Base-by-base conservation (phyloP, 2,113 vertebrate genomes). In the Philantomba maxwellii region DNA sequence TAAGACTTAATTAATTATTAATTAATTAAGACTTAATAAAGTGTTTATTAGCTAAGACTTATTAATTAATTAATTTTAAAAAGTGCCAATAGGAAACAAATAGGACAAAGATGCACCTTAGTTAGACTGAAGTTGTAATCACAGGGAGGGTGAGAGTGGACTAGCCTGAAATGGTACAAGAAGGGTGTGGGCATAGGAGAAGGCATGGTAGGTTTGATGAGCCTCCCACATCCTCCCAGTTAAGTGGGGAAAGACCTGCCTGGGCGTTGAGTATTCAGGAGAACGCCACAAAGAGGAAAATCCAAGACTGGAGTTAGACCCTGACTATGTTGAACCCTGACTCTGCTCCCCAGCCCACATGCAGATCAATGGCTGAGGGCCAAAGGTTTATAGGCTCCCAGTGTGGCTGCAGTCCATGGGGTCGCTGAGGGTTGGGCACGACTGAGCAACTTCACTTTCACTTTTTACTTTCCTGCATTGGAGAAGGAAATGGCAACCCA, bases 71-170 rank as follows among this genome's bases (percentile, higher is more conserved):
- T 75, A 26, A 43, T 26, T 75, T 73, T 75, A 7, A 2, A 53
- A 64, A 75, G 4, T 17, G 4, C 19, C 10, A 26, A 30, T 7
- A 75, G 55, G n/a, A 77, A 87, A 36, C 39, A 83, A 78, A 77
- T 8, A 45, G 55, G 30, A 88, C 33, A 36, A 57, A 66, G 25
- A 58, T 14, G 30, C 15, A 26, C 17, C 28, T 92, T n/a, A 2
- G 28, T 30, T 33, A 28, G 77, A 17, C 3, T 81, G 33, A 87
- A 45, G 19, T n/a, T 26, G 33, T 64, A 55, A 9, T 30, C 13
- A 4, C 4, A 4, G 26, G 1, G 25, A 75, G 16, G 21, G 43
- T 0, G 5, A 49, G 33, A 47, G 0, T 19, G 2, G 1, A 57
- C 19, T 2, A 49, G 8, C 23, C 28, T 45, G n/a, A 73, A 62